Evolutionary conservation across 1,140 invertebrate genomes (phyloP), one percentile per base, ranked within the genome.

Genomic region (Maniola jurtina): DNA sequence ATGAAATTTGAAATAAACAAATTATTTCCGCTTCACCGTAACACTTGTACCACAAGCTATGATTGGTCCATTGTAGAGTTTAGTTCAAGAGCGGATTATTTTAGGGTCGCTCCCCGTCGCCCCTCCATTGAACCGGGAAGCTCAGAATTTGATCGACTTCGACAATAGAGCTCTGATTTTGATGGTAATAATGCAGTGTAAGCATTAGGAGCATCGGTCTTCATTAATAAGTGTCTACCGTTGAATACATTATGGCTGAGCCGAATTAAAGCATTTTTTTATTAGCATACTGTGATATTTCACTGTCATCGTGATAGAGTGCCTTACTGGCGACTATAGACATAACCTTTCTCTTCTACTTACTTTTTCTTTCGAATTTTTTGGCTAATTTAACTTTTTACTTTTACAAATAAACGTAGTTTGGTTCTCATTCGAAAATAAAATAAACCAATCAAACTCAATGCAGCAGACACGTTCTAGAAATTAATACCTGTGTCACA

Each of bases 111-210:
- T 58, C 54, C 59, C 65, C 36, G 10, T 9, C 7, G 2, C 38
- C 38, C 10, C 38, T 38, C 38, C 6, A 38, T 38, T 38, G 38
- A 45, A 14, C n/a, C 61, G 35, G 54, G 47, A 55, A 52, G 57
- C 10, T 38, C 40, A 34, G n/a, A 40, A 54, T 75, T 72, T 74
- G 75, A 77, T 74, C 61, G 67, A 72, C 68, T 74, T 70, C 58
- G 72, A 77, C 72, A 72, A 77, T 70, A 68, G 64, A 47, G 63
- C 47, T 50, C 55, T 48, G 75, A 57, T 67, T 68, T 61, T 66
- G 61, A 73, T 75, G 62, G 36, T 50, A 64, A 75, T 71, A 74
- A 70, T 68, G 58, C 50, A 16, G 47, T 64, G 48, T 61, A 57
- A 54, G 42, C 45, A 57, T 47, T 64, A 25, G 57, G 52, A 55